Conservation (phyloP, 2,888 invertebrate species). For the Lasioglossum malachurum region DNA sequence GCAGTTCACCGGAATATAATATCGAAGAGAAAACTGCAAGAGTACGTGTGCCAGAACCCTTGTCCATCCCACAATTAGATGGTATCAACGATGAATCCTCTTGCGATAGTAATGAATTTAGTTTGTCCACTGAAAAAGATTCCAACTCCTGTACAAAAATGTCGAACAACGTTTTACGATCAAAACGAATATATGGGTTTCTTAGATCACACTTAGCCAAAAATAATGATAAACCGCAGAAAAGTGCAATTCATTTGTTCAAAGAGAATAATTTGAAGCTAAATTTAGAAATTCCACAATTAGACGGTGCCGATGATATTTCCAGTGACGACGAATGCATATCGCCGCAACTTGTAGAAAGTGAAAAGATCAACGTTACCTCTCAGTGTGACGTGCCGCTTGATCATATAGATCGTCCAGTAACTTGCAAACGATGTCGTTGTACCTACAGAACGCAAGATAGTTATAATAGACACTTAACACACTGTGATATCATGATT, state of each 20-base stretch:
- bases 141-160: constrained; percentile 84
- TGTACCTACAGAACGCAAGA: constrained; percentile 94
- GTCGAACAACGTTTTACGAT: constrained; percentile 85
- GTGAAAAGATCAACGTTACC: constrained; percentile 49
- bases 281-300: constrained; percentile 86
- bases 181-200: constrained; percentile 83
- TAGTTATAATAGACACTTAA: constrained; percentile 92
- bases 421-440: constrained; percentile 94
- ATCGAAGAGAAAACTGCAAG: constrained; percentile 75
- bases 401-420: constrained; percentile 89
- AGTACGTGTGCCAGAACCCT: constrained; percentile 63
- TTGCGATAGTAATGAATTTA: constrained; percentile 68
- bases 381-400: constrained; percentile 77
- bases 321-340: constrained; percentile 85
- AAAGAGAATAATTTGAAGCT: constrained; percentile 65
- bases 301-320: constrained; percentile 90
- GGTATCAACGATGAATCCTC: constrained; percentile 89
- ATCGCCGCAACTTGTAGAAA: constrained; percentile 65
- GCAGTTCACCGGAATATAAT: constrained; percentile 83
- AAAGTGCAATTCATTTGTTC: constrained; percentile 40
- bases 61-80: constrained; percentile 88
- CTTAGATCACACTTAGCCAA: constrained; percentile 84
- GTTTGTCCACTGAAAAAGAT: constrained; percentile 83
- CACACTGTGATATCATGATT: constrained; percentile 91
- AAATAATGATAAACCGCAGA: constrained; percentile 36